Base-by-base conservation (phyloP, 37 sponge, comb jelly and placozoan genomes). In the Agelas oroides region DNA sequence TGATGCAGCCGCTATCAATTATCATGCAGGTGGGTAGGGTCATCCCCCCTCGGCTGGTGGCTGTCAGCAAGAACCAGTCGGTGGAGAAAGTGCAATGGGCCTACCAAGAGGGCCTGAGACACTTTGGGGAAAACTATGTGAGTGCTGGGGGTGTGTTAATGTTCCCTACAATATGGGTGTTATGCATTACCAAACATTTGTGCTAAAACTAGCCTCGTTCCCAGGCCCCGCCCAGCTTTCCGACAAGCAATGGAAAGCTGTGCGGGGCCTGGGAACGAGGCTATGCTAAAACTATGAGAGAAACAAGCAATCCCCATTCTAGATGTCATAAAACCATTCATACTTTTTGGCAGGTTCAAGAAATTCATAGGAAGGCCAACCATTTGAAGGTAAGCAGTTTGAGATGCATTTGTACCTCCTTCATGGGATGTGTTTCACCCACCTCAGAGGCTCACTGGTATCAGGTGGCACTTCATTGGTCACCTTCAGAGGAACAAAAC, bases 91-190 rank as follows among this genome's bases (percentile, higher is more conserved):
- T 92, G 16, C 66, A 62, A 15, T 60, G 56, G 53, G 92, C 89
- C 70, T 87, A 87, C 73, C 37, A 40, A 5, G 46, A 71, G n/a
- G 92, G 92, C 0, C 24, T 87, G 14, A 61, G 84, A 54, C 84
- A 92, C 73, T 92, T 87, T 79, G 92, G 92, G 59, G 92, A 92
- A 75, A 92, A 87, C 52, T 92, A 92, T 67, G 92, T 88, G 41
- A 75, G 84, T 77, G 1, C 14, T 12, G 46, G 3, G 8, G 6
- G 8, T 46, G 31, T 14, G 11, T 61, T 33, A 14, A 28, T 24
- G 1, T 12, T 67, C 19, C 33, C 68, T 5, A 34, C 2, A 19
- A 30, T 34, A 67, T 11, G 11, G n/a, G 25, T 19, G 11, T 13
- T 19, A 23, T 64, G 11, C 65, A 64, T 12, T 13, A n/a, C n/a